These are phyloP conservation scores for Zapornia atra DNA, from an alignment of 2,113 vertebrate species.

Conservation along the genomic window DNA sequence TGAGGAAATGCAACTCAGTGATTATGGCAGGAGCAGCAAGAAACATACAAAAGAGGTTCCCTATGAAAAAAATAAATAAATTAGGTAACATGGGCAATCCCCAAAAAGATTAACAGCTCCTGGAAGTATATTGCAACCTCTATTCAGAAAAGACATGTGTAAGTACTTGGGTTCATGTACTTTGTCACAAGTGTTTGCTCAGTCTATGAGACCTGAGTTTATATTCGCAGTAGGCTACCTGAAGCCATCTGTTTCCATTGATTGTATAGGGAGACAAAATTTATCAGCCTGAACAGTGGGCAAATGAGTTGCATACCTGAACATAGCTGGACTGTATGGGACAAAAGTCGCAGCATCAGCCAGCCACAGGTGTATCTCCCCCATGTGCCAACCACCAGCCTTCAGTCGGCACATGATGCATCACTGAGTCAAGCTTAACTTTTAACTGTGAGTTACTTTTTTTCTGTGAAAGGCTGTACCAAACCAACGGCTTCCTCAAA, in stretches of 20 bases:
- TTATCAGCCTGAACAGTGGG: neutral
- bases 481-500: neutral
- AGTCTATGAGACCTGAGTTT: neutral
- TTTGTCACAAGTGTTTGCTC: neutral
- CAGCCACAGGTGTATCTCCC: neutral
- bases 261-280: neutral
- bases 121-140: rapidly evolving
- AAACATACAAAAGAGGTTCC: neutral
- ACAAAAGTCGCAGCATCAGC: neutral
- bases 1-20: neutral
- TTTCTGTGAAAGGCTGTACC: neutral
- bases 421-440: neutral
- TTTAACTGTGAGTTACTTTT: neutral
- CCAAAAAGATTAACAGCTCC: neutral
- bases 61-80: neutral
- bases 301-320: neutral
- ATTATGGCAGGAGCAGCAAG: neutral
- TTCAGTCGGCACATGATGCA: neutral
- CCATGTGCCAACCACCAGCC: neutral
- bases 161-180: neutral
- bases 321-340: neutral
- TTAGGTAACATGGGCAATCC: neutral
- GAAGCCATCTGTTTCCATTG: rapidly evolving
- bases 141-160: neutral
- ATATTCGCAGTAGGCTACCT: neutral